Base-by-base conservation (phyloP, 2,113 vertebrate genomes). In the Canis aureus region DNA sequence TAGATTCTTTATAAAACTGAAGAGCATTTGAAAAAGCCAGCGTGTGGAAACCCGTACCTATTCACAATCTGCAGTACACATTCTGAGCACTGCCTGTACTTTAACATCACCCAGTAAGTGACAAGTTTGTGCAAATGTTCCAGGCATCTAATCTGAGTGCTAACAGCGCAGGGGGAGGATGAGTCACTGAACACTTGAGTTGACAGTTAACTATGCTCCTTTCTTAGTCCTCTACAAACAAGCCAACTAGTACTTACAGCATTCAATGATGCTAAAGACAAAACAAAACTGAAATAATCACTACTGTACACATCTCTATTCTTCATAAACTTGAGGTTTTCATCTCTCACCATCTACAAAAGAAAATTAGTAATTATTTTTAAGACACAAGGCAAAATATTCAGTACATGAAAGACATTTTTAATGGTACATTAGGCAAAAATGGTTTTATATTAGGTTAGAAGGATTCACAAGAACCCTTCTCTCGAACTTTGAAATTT, bases 291-390 rank as follows among this genome's bases (percentile, higher is more conserved):
- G 98, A 99, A 99, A 98, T 99, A 99, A 98, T 99, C 99, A 93
- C 99, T 99, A 98, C 99, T 99, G 98, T 99, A 99, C 55, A 99
- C 99, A 95, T 99, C 99, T 99, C 99, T 99, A 97, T 99, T 99
- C 99, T 99, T 99, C 99, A 99, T 99, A 97, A 99, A 99, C 98
- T 99, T 99, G 96, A 99, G 99, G 97, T 99, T 99, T 98, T 99
- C 99, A 93, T 99, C 99, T 98, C 99, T 99, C 97, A 99, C 99
- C 99, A 99, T 99, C 99, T 99, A 76, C 9, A 96, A 92, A 91
- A 80, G 96, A 96, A 98, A 91, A 76, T 53, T 8, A 71, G 11
- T 38, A 95, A 67, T 91, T 89, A 85, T 74, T 96, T 96, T 95
- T 62, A 97, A 85, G 88, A 94, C 95, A 91, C 1, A 78, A 23